Evolutionary conservation across 2,113 vertebrate genomes (phyloP).

Genomic region (Ptilorrhoa leucosticta): DNA sequence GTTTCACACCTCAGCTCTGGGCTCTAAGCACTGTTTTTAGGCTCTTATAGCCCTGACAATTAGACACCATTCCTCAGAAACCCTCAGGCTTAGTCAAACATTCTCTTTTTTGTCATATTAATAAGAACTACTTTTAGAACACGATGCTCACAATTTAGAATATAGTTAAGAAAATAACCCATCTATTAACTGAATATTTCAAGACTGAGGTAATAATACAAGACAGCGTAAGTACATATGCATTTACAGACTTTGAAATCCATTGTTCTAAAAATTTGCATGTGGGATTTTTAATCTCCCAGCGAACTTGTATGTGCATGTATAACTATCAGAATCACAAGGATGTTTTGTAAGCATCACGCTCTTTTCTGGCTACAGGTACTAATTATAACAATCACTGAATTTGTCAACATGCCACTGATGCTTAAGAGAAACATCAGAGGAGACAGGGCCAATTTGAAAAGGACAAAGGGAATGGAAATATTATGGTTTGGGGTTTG

Average conservation of each 20-base stretch:
- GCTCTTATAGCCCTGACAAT: background rate
- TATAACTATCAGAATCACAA: background rate
- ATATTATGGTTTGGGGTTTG: background rate
- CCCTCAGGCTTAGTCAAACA: background rate
- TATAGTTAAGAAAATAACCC: background rate
- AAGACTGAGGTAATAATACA: background rate
- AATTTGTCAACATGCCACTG: background rate
- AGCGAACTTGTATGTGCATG: background rate
- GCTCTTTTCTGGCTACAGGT: background rate
- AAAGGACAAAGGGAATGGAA: constrained; percentile 5
- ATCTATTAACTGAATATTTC: background rate
- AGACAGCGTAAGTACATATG: background rate
- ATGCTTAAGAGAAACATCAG: background rate
- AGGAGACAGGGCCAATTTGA: background rate
- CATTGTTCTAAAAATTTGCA: background rate
- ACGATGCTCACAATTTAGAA: background rate
- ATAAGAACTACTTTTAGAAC: background rate
- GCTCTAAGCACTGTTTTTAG: background rate
- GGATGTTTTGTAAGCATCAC: background rate
- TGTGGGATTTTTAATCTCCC: background rate
- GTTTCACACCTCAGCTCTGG: constrained; percentile 3
- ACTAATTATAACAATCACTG: background rate
- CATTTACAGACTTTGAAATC: background rate
- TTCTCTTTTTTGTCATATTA: background rate
- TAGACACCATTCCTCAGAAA: background rate